phyloP scores from a whole-genome alignment of 2,888 invertebrate species.

The Clistopyga incitator region DNA sequence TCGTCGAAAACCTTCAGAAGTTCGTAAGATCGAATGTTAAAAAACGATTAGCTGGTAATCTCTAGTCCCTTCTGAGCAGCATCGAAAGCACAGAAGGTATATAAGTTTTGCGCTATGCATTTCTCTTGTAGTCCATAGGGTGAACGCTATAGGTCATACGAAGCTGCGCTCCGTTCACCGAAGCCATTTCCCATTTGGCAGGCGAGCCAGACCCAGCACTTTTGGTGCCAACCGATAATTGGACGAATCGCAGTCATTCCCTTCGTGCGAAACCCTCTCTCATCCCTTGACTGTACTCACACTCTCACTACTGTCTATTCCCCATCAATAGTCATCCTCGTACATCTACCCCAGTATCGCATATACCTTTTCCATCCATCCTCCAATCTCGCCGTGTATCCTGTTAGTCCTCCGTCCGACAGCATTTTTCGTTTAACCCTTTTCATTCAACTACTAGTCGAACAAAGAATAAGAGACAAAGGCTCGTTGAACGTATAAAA shows the following conservation, averaged over 20 bases:
- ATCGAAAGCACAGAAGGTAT: conserved; percentile 5
- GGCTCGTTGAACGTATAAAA: conserved; percentile 8
- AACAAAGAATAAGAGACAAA: conserved; percentile 1
- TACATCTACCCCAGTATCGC: conserved; percentile 35
- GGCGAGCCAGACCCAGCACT: conserved; percentile 82
- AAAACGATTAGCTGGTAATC: not conserved
- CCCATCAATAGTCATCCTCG: conserved; percentile 32
- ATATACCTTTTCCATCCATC: conserved; percentile 25
- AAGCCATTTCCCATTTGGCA: conserved; percentile 82
- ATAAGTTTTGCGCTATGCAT: conserved; percentile 54
- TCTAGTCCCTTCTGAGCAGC: not conserved
- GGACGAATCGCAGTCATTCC: conserved; percentile 82
- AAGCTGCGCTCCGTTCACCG: conserved; percentile 72
- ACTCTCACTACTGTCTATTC: conserved; percentile 44
- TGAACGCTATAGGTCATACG: conserved; percentile 58
- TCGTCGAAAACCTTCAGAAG: conserved; percentile 37
- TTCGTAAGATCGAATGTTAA: conserved; percentile 59
- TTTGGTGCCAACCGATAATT: conserved; percentile 82
- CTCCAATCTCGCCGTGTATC: conserved; percentile 25
- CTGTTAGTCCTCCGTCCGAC: conserved; percentile 15
- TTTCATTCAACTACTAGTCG: not conserved
- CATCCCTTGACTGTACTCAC: conserved; percentile 27
- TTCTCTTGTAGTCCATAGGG: conserved; percentile 52
- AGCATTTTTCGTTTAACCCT: conserved; percentile 38
- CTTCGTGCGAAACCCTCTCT: conserved; percentile 76